Evolutionary conservation across 1,140 invertebrate genomes (phyloP), one percentile per base, ranked within the genome.

Genomic region (Coenobita brevimanus): DNA sequence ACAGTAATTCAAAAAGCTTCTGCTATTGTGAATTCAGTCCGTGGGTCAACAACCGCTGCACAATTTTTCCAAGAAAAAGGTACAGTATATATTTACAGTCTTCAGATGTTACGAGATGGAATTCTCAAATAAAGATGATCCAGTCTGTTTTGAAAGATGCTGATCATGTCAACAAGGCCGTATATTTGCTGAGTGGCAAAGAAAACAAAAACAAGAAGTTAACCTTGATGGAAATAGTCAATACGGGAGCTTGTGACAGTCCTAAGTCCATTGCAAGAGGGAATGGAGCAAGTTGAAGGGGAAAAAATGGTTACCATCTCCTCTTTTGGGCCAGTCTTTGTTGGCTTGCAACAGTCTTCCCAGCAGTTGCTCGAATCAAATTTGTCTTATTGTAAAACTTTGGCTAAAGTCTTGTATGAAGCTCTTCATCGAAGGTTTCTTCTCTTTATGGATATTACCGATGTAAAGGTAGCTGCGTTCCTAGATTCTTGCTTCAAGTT

Each of bases 121-220:
- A 57, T n/a, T 57, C 13, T n/a, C 54, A 57, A 57, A 13, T 57
- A 57, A 57, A 57, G 54, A 57, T 57, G 54, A 57, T 13, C n/a
- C 54, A 57, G 54, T 57, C 54, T 57, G 54, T 57, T 57, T 57
- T 57, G 54, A 57, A 67, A 67, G 64, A 24, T 67, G 8, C 64
- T 67, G 64, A 33, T 67, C 6, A 67, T 67, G n/a, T 67, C 64
- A 67, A 67, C 64, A 67, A 67, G 64, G 64, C 64, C 64, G n/a
- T 67, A 33, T 6, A 67, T 67, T 67, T 67, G 64, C 21, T 67
- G 64, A 67, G 64, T 67, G 64, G 30, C n/a, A 67, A 10, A 67
- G 64, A 67, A 10, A 67, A 67, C 64, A 67, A 67, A 67, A 67
- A 67, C 64, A 67, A 67, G 64, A 67, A 67, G 64, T 67, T 67